A percentile compares a stretch with the other conserved stretches of the same genome.
Conservation (phyloP, 2,888 invertebrate species). For the Lagria hirta region DNA sequence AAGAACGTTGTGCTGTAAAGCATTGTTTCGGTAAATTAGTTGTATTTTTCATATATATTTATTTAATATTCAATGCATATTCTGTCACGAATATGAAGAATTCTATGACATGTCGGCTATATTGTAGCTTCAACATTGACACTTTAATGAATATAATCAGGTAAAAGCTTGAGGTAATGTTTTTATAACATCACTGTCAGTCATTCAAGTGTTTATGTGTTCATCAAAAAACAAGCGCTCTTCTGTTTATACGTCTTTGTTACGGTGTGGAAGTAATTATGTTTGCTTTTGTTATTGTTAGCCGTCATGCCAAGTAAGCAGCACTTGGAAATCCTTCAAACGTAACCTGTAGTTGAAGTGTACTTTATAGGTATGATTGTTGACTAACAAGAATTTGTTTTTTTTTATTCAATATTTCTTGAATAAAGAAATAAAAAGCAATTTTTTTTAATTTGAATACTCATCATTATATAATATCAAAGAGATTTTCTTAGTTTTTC, state of each 20-base stretch:
- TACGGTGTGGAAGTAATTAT: conserved; percentile 18
- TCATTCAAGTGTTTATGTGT: conserved; percentile 23
- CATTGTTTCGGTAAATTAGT: not conserved
- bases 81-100: not conserved
- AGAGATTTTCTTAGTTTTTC: no score
- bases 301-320: not conserved
- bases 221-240: conserved; percentile 19
- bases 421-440: no score
- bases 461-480: no score
- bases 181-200: conserved; percentile 20
- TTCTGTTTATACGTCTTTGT: conserved; percentile 10
- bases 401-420: no score
- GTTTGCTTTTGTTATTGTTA: conserved; percentile 12
- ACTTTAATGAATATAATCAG: conserved; percentile 8
- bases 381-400: no score
- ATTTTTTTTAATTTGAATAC: no score
- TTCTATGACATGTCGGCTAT: not conserved
- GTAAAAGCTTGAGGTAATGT: conserved; percentile 14
- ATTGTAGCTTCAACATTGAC: not conserved
- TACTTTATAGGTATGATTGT: no score
- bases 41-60: not conserved
- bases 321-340: no score
- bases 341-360: no score
- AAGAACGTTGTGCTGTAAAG: not conserved
- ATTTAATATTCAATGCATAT: not conserved